These are phyloP conservation scores for Pheosia gnoma DNA, from an alignment of 2,888 invertebrate species.

Conservation along the genomic window DNA sequence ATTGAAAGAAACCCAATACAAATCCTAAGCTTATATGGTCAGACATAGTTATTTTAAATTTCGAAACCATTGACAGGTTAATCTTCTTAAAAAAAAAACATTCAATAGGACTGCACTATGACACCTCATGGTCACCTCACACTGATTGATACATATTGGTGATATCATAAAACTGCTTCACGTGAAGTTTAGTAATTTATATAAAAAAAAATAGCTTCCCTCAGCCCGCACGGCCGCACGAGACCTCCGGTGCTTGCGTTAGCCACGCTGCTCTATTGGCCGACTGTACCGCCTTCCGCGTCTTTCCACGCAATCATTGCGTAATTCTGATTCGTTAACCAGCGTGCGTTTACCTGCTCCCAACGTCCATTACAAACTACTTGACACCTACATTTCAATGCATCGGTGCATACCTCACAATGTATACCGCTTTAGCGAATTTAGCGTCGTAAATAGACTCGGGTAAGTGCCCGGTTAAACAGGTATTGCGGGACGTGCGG, in stretches of 20 bases:
- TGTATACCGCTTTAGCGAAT: slow-evolving; percentile 36
- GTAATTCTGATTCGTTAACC: slow-evolving; percentile 50
- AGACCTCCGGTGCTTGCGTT: slow-evolving; percentile 56
- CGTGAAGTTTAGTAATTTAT: slow-evolving; percentile 31
- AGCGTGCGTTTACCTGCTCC: slow-evolving; percentile 35
- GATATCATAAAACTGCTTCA: slow-evolving; percentile 14
- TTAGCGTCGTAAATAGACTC: slow-evolving; percentile 24
- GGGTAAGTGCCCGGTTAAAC: slow-evolving; percentile 59
- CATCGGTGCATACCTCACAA: slow-evolving; percentile 16
- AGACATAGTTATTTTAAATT: not conserved
- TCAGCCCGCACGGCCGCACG: slow-evolving; percentile 9
- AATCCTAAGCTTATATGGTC: not conserved
- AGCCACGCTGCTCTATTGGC: slow-evolving; percentile 75
- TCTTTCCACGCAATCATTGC: slow-evolving; percentile 73
- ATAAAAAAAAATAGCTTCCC: slow-evolving; percentile 35
- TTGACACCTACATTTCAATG: slow-evolving; percentile 12
- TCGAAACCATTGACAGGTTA: not conserved
- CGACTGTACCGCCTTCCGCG: slow-evolving; percentile 78
- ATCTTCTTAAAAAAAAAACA: not conserved
- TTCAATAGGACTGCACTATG: not conserved
- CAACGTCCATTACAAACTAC: slow-evolving; percentile 42
- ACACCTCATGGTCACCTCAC: slow-evolving; percentile 5
- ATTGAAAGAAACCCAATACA: not conserved
- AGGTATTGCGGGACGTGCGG: slow-evolving; percentile 67
- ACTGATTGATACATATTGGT: slow-evolving; percentile 6